These are phyloP conservation scores for Microcebus jonahi DNA, from an alignment of 2,113 vertebrate species.

Conservation along the genomic window DNA sequence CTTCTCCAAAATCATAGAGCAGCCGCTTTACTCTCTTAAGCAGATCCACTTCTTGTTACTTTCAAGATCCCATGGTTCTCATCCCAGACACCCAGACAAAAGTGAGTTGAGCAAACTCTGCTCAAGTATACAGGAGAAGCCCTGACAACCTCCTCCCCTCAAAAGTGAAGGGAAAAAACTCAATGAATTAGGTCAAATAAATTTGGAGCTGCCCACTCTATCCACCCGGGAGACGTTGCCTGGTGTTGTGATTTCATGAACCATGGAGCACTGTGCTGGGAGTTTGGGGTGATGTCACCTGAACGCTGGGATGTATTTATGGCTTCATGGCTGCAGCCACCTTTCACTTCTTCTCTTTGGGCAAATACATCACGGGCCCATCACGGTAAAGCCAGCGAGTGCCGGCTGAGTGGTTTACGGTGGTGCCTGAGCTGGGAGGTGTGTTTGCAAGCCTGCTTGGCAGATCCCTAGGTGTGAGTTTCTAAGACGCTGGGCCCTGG, in stretches of 20 bases:
- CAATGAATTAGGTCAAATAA: not conserved
- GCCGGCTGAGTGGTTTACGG: slow-evolving; percentile 74
- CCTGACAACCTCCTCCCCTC: not conserved
- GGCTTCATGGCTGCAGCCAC: not conserved
- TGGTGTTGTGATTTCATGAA: not conserved
- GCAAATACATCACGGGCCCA: slow-evolving; percentile 58
- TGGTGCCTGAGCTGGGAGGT: not conserved
- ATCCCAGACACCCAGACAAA: not conserved
- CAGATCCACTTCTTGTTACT: not conserved
- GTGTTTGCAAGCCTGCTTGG: slow-evolving; percentile 26
- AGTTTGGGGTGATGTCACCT: slow-evolving; percentile 66
- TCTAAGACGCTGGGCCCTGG: not conserved
- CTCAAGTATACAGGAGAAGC: not conserved
- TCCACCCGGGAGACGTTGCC: fast-evolving
- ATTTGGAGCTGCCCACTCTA: fast-evolving
- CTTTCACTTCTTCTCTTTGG: slow-evolving; percentile 64
- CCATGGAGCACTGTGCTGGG: fast-evolving
- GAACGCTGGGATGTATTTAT: slow-evolving; percentile 46
- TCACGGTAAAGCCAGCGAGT: slow-evolving; percentile 35
- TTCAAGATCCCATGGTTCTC: not conserved
- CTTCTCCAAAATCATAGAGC: too few species aligned
- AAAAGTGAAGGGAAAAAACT: not conserved
- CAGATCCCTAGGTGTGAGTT: not conserved
- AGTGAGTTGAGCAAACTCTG: not conserved
- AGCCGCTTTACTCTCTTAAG: not conserved